Base-by-base conservation (phyloP, 2,113 vertebrate genomes). In the Pygoscelis adeliae region DNA sequence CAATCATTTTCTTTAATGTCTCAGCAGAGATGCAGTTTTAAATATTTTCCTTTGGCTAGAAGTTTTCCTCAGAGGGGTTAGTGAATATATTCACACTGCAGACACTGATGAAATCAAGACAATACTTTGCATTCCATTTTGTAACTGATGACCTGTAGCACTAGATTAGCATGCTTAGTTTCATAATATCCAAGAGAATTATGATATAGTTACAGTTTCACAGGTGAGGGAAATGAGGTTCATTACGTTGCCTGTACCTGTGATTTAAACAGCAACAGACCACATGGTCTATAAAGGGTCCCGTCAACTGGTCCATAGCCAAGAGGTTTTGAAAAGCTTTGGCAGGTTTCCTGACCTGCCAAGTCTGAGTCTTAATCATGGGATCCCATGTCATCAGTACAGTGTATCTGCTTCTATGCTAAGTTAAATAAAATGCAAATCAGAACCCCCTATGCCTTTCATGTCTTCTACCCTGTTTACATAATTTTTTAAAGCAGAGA, bases 271-370 rank as follows among this genome's bases (percentile, higher is more conserved):
- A 90, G 79, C 50, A 70, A 2, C 15, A 80, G 55, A 55, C 42
- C 36, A 70, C 1, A 0, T 0, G 4, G 63, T 83, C 71, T 93
- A 36, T 70, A 61, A 91, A 94, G 47, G 27, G 56, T 85, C 32
- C 42, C 3, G 4, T 83, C 55, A 53, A 30, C 47, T 89, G 61
- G 52, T 44, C 47, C 2, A 2, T n/a, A 66, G 71, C 67, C 59
- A 90, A 55, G 59, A 70, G 38, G 19, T 81, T 92, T 92, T 91
- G 86, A 73, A 91, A 87, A 89, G 67, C 83, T 92, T 72, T 96
- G 59, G 76, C 83, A 83, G 40, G 19, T 76, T 91, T 93, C 70
- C 85, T 72, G 44, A 89, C 49, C 56, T 96, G 61, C 58, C 71
- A 91, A 5, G 87, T 87, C 78, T 72, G 49, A 79, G 22, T 79